Conservation (phyloP, 2,888 invertebrate genomes). For the Lapara coniferarum region DNA sequence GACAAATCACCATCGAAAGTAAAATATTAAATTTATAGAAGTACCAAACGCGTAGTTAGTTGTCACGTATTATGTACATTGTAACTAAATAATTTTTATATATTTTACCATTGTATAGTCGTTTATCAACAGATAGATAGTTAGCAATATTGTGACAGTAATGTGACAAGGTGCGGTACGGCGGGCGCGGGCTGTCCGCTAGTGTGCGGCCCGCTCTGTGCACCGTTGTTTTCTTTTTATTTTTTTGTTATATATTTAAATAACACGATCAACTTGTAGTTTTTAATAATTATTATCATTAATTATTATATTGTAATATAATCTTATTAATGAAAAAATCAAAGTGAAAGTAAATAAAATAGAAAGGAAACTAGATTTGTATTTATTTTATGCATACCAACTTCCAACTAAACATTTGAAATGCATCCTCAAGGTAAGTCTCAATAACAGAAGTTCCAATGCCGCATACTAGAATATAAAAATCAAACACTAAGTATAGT, state of each 20-base stretch:
- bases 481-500: constrained; percentile 43
- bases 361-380: constrained; percentile 67
- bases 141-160: constrained; percentile 70
- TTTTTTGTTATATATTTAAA: constrained; percentile 83
- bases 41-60: constrained; percentile 83
- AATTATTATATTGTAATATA: constrained; percentile 84
- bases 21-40: constrained; percentile 72
- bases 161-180: constrained; percentile 54
- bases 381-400: constrained; percentile 38
- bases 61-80: constrained; percentile 82
- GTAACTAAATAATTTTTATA: constrained; percentile 78
- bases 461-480: constrained; percentile 27
- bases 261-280: constrained; percentile 83
- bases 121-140: constrained; percentile 74
- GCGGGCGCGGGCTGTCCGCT: constrained; percentile 52
- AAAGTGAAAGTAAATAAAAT: constrained; percentile 81
- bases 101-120: constrained; percentile 84
- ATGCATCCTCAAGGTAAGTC: background rate
- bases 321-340: constrained; percentile 84
- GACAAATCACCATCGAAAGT: constrained; percentile 64
- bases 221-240: constrained; percentile 76
- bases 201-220: constrained; percentile 61
- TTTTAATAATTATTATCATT: constrained; percentile 82
- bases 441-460: background rate
- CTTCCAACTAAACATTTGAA: background rate